These are phyloP conservation scores for Lycodopsis pacificus DNA, from an alignment of 2,797 vertebrate genomes.

Conservation along the genomic window DNA sequence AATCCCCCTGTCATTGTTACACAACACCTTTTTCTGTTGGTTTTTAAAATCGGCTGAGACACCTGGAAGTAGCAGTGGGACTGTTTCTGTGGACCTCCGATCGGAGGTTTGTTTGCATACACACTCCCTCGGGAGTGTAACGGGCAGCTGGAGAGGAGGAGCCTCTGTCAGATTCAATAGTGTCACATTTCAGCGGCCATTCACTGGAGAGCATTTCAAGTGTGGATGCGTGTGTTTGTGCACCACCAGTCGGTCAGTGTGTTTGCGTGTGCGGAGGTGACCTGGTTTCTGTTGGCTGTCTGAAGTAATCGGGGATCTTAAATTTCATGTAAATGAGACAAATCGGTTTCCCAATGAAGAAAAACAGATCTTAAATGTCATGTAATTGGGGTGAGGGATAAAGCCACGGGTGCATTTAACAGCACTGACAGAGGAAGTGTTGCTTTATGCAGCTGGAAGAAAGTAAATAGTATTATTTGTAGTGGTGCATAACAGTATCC, in stretches of 20 bases:
- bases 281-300: constrained; percentile 5
- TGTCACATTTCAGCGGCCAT: constrained; percentile 56
- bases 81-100: constrained; percentile 34
- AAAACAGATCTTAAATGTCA: constrained; percentile 12
- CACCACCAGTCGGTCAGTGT: neutral
- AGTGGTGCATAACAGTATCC: neutral
- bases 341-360: neutral
- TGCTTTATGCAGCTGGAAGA: constrained; percentile 32
- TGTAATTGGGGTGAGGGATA: constrained; percentile 3
- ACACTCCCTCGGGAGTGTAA: constrained; percentile 28
- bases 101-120: constrained; percentile 59
- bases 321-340: constrained; percentile 11
- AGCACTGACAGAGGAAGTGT: neutral
- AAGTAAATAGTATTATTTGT: constrained; percentile 29
- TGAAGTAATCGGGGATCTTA: constrained; percentile 19
- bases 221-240: constrained; percentile 20
- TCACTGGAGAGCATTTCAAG: constrained; percentile 39
- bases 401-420: neutral
- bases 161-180: constrained; percentile 64
- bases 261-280: neutral
- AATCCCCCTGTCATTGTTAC: neutral
- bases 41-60: neutral
- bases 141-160: constrained; percentile 67
- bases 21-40: neutral
- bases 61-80: constrained; percentile 32